These are phyloP conservation scores for Potamilus streckersoni DNA, from an alignment of 1,140 invertebrate species.

Conservation along the genomic window DNA sequence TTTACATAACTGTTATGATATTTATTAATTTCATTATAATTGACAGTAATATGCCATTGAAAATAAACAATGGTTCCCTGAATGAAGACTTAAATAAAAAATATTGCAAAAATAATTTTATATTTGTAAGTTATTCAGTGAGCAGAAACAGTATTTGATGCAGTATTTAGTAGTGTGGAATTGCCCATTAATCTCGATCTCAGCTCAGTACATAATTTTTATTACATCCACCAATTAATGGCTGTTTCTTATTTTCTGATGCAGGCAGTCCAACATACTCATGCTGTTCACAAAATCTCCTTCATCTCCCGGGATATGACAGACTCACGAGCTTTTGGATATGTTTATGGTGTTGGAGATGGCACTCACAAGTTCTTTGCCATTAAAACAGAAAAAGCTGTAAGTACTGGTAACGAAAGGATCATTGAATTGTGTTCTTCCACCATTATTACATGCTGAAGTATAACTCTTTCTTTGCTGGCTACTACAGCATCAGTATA, in stretches of 20 bases:
- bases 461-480: too few relatives aligned
- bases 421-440: not conserved
- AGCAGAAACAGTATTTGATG: too few relatives aligned
- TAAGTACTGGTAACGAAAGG: slow-evolving; percentile 34
- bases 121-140: too few relatives aligned
- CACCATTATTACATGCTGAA: too few relatives aligned
- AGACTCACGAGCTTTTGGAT: slow-evolving; percentile 96
- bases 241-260: slow-evolving; percentile 48
- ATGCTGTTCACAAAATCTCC: slow-evolving; percentile 98
- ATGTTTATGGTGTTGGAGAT: slow-evolving; percentile 96
- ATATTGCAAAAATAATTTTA: too few relatives aligned
- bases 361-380: slow-evolving; percentile 97
- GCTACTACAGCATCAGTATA: too few relatives aligned
- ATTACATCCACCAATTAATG: not conserved
- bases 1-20: too few relatives aligned
- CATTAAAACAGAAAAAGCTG: slow-evolving; percentile 99
- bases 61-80: too few relatives aligned
- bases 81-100: too few relatives aligned
- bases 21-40: too few relatives aligned
- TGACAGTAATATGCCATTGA: too few relatives aligned
- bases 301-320: slow-evolving; percentile 99
- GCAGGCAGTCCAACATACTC: slow-evolving; percentile 94
- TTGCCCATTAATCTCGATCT: not conserved
- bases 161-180: not conserved
- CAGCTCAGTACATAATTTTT: not conserved